These are phyloP conservation scores for Acromyrmex charruanus DNA, from an alignment of 1,140 invertebrate species.

Conservation along the genomic window DNA sequence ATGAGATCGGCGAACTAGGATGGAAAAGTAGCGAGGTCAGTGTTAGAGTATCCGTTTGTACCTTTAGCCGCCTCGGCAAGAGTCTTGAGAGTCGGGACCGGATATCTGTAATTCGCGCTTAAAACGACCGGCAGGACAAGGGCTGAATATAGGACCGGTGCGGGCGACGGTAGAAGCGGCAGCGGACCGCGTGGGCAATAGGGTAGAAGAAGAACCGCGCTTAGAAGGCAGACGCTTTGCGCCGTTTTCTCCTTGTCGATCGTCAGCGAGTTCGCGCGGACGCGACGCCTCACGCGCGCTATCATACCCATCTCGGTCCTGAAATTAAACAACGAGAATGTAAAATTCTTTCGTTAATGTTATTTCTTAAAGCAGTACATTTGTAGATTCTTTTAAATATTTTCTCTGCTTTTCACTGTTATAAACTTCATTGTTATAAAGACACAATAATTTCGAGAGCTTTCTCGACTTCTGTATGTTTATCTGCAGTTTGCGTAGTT, in stretches of 20 bases:
- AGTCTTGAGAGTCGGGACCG: constrained; percentile 86
- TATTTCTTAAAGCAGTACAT: background rate
- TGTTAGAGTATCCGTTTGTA: constrained; percentile 71
- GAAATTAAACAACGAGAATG: constrained; percentile 40
- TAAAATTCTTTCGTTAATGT: background rate
- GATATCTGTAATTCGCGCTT: constrained; percentile 90
- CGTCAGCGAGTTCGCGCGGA: constrained; percentile 88
- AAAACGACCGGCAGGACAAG: constrained; percentile 89
- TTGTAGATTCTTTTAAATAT: background rate
- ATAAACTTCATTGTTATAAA: background rate
- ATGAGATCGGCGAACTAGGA: background rate
- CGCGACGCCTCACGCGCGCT: constrained; percentile 88
- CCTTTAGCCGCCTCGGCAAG: constrained; percentile 83
- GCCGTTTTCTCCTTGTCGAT: constrained; percentile 89
- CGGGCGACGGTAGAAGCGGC: constrained; percentile 87
- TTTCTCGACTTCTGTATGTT: background rate
- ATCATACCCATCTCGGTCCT: constrained; percentile 89
- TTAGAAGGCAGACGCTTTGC: constrained; percentile 90
- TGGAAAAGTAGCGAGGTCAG: background rate
- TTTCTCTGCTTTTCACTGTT: background rate
- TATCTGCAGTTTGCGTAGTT: background rate
- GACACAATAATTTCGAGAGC: background rate
- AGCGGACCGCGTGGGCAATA: constrained; percentile 88
- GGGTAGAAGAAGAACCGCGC: constrained; percentile 88
- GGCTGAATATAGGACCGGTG: constrained; percentile 88